Percentiles rank a stretch among this genome's conserved stretches.
Conservation (phyloP, 1,140 invertebrate genomes). For the Chironomus striatipennis region DNA sequence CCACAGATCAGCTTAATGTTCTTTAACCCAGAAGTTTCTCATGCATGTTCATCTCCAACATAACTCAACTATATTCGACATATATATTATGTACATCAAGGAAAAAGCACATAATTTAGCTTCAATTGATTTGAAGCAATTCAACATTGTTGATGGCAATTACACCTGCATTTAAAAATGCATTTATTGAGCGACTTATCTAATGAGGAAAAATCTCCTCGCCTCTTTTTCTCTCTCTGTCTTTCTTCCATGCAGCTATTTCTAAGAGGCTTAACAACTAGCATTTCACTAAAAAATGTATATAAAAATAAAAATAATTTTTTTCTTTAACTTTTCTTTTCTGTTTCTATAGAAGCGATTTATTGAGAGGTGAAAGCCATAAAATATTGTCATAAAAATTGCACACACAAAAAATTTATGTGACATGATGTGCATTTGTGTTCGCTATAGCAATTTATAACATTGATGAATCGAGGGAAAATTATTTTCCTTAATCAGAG, state of each 20-base stretch:
- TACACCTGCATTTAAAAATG: slow-evolving; percentile 20
- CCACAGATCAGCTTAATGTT: too few relatives aligned
- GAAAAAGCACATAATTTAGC: not conserved
- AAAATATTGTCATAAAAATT: slow-evolving; percentile 10
- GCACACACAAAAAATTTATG: not conserved
- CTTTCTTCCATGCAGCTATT: not conserved
- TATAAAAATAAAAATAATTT: too few relatives aligned
- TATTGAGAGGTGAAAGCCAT: slow-evolving; percentile 6
- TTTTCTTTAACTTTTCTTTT: too few relatives aligned
- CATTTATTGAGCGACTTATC: slow-evolving; percentile 17
- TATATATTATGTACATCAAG: too few relatives aligned
- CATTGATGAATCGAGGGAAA: not conserved
- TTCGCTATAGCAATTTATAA: not conserved
- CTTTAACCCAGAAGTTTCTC: too few relatives aligned
- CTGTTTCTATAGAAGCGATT: not conserved
- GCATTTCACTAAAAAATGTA: too few relatives aligned
- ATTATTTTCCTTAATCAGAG: too few relatives aligned
- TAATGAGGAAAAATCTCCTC: slow-evolving; percentile 20
- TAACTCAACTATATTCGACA: too few relatives aligned
- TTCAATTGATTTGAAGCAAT: not conserved
- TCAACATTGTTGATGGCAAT: slow-evolving; percentile 14
- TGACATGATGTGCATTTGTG: not conserved
- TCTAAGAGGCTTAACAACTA: too few relatives aligned
- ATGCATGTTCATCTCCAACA: too few relatives aligned
- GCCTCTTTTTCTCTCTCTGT: not conserved